A percentile compares a stretch with the other conserved stretches of the same genome.
Conservation (phyloP, 2,797 vertebrate genomes). For the Graptemys geographica region DNA sequence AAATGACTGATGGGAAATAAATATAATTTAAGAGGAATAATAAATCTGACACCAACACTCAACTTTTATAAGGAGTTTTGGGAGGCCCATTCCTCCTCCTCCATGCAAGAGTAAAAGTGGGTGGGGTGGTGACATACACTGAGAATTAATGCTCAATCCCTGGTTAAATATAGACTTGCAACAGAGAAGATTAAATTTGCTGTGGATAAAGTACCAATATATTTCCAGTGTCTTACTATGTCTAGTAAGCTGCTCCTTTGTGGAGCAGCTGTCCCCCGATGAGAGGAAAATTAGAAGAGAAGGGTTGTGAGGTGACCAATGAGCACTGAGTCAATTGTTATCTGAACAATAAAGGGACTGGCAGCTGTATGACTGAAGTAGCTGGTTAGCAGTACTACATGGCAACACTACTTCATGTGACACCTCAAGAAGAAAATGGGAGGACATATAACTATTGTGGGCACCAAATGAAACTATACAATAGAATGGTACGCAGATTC, state of each 20-base stretch:
- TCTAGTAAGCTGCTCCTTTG: not conserved
- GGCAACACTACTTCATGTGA: not conserved
- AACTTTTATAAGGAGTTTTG: not conserved
- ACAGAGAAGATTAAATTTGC: not conserved
- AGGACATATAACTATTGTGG: not conserved
- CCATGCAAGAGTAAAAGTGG: not conserved
- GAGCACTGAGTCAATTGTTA: not conserved
- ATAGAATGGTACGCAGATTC: not conserved
- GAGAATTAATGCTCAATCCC: not conserved
- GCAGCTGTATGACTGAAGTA: slow-evolving; percentile 7
- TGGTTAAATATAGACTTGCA: not conserved
- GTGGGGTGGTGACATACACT: not conserved
- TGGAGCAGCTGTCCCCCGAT: not conserved
- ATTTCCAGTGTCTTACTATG: not conserved
- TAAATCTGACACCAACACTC: not conserved
- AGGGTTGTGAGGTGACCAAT: not conserved
- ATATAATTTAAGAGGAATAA: not conserved
- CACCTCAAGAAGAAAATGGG: slow-evolving; percentile 3
- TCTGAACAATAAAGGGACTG: slow-evolving; percentile 7
- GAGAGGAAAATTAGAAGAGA: slow-evolving; percentile 33
- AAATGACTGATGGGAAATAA: not conserved
- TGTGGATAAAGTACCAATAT: not conserved
- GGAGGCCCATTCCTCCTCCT: not conserved
- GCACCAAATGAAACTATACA: not conserved
- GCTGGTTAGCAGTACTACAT: not conserved